These are phyloP conservation scores for Stylophora pistillata DNA, from an alignment of 64 coral and sea anemone species.

Conservation along the genomic window DNA sequence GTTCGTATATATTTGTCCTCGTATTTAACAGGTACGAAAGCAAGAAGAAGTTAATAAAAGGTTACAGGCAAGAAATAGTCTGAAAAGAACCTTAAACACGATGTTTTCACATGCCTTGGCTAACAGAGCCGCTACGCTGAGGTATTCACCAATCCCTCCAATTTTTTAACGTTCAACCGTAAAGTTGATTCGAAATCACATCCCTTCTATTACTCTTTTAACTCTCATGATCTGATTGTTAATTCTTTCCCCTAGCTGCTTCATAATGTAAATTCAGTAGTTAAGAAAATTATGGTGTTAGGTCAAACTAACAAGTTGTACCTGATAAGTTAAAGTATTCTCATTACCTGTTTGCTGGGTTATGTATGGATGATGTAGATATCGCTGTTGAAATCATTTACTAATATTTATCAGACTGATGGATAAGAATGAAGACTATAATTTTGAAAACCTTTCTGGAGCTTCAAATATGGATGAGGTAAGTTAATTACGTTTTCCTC, in stretches of 20 bases:
- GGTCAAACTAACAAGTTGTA: too few species aligned
- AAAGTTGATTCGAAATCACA: too few species aligned
- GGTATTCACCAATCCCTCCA: constrained; percentile 9
- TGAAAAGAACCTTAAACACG: constrained; percentile 52
- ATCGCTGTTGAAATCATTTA: neutral
- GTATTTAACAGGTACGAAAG: constrained; percentile 28
- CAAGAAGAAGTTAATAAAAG: constrained; percentile 58
- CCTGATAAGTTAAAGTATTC: too few species aligned
- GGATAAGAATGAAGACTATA: constrained; percentile 68
- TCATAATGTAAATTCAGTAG: too few species aligned
- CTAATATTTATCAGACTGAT: constrained; percentile 54
- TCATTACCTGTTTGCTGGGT: neutral
- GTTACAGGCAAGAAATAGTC: constrained; percentile 47
- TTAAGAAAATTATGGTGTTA: too few species aligned
- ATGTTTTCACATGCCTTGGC: constrained; percentile 89
- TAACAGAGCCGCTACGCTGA: constrained; percentile 74
- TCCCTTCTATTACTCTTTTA: too few species aligned
- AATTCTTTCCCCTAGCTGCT: too few species aligned
- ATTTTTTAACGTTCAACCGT: too few species aligned
- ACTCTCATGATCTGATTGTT: too few species aligned
- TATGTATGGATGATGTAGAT: neutral
- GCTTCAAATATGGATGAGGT: constrained; percentile 20
- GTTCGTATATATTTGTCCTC: neutral
- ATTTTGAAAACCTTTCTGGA: constrained; percentile 59
- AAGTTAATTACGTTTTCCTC: neutral